Conservation (phyloP, 2,113 vertebrate genomes). For the Copsychus sechellarum region DNA sequence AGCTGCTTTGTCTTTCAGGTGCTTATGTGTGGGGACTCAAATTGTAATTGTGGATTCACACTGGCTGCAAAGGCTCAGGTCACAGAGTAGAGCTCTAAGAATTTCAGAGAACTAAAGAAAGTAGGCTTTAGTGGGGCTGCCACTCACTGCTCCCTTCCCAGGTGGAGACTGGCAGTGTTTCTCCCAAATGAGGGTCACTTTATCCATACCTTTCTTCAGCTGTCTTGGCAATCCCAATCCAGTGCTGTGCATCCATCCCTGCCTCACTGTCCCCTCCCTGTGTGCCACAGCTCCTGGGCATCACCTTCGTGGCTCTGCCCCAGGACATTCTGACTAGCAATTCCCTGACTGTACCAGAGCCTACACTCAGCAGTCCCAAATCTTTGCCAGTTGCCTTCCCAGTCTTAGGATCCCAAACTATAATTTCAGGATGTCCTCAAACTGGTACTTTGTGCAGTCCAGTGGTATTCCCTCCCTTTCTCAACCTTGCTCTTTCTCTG, state of each 20-base stretch:
- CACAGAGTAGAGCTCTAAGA: not conserved
- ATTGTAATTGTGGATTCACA: not conserved
- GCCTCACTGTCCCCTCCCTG: not conserved
- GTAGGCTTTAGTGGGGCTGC: not conserved
- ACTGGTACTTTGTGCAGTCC: not conserved
- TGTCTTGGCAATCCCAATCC: not conserved
- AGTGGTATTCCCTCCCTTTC: not conserved
- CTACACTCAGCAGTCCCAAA: accelerated
- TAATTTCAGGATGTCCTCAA: not conserved
- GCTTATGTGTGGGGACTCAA: accelerated
- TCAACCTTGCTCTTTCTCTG: not conserved
- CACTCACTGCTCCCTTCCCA: not conserved
- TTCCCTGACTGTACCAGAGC: not conserved
- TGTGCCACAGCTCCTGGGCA: not conserved
- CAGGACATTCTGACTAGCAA: not conserved
- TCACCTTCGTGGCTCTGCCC: not conserved
- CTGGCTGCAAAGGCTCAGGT: not conserved
- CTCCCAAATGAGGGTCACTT: not conserved
- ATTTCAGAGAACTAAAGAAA: not conserved
- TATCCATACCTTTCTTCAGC: not conserved
- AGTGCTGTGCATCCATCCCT: not conserved
- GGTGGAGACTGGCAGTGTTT: not conserved
- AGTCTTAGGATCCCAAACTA: not conserved
- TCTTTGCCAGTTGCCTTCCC: not conserved
- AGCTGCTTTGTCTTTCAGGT: not conserved